These are phyloP conservation scores for Gari tellinella DNA, from an alignment of 2,888 invertebrate species.

Conservation along the genomic window DNA sequence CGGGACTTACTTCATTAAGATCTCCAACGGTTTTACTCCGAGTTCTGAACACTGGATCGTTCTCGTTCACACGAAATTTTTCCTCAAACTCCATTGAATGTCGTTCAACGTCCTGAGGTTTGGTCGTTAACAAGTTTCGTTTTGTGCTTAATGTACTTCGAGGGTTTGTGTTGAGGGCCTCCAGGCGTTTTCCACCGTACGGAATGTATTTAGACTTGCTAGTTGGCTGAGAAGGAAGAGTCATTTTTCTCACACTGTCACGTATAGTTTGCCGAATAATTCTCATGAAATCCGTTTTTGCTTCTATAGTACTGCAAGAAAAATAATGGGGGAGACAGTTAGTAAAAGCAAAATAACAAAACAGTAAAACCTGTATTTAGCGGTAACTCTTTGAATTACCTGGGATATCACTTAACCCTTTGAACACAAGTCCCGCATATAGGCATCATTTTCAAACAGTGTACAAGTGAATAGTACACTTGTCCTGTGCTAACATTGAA, in stretches of 20 bases:
- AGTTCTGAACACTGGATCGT: constrained; percentile 88
- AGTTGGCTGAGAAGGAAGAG: constrained; percentile 88
- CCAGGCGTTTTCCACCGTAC: constrained; percentile 68
- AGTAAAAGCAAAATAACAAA: too few relatives aligned
- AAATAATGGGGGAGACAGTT: too few relatives aligned
- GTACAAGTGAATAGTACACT: too few relatives aligned
- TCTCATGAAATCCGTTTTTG: constrained; percentile 98
- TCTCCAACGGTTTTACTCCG: constrained; percentile 97
- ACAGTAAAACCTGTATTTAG: too few relatives aligned
- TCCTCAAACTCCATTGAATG: constrained; percentile 90
- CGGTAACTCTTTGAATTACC: too few relatives aligned
- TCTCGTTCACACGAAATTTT: constrained; percentile 88
- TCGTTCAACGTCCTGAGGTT: constrained; percentile 71
- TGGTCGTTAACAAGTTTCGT: constrained; percentile 56
- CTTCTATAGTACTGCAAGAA: constrained; percentile 93
- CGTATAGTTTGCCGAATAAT: constrained; percentile 98
- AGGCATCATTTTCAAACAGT: too few relatives aligned
- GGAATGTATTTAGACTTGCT: constrained; percentile 69
- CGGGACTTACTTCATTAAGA: constrained; percentile 86
- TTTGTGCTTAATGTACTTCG: constrained; percentile 68
- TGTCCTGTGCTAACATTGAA: too few relatives aligned
- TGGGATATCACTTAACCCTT: too few relatives aligned
- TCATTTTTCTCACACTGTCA: constrained; percentile 98
- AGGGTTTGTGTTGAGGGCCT: constrained; percentile 60
- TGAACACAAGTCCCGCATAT: too few relatives aligned